Conservation (phyloP, 1,140 invertebrate species). For the Hyles vespertilio region DNA sequence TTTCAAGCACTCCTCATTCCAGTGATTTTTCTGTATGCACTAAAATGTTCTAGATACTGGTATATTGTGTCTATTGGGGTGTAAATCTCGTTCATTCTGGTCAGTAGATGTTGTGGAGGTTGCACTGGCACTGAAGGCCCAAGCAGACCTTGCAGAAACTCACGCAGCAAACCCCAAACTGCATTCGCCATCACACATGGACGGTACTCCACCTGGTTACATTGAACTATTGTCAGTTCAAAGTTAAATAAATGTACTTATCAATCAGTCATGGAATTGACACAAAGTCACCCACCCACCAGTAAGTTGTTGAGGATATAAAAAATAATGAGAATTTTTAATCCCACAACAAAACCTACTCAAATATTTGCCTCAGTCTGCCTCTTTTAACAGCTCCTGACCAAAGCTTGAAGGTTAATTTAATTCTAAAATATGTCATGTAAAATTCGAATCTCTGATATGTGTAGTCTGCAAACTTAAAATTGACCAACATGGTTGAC, state of each 20-base stretch:
- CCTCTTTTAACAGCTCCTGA: no score
- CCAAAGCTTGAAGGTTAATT: no score
- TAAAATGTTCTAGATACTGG: constrained; percentile 97
- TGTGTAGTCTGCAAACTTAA: background rate
- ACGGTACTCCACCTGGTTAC: constrained; percentile 89
- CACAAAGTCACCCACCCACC: no score
- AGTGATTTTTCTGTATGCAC: constrained; percentile 85
- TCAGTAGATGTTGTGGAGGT: constrained; percentile 80
- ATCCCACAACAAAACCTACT: no score
- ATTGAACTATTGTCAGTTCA: no score
- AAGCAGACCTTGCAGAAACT: constrained; percentile 94
- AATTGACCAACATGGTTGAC: background rate
- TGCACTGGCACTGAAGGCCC: constrained; percentile 82
- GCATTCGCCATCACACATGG: constrained; percentile 90
- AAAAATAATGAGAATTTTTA: no score
- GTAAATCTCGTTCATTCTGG: constrained; percentile 90
- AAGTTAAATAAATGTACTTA: no score
- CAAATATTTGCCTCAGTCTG: no score
- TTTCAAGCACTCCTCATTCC: constrained; percentile 46
- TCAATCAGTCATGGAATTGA: no score
- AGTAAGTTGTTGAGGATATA: no score
- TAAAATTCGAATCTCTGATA: no score
- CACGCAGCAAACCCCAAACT: constrained; percentile 94
- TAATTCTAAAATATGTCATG: no score
- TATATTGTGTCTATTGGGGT: constrained; percentile 94